A percentile compares a stretch with the other conserved stretches of the same genome.
Evolutionary conservation across 2,113 vertebrate genomes (phyloP).

Genomic region (Odobenus rosmarus): DNA sequence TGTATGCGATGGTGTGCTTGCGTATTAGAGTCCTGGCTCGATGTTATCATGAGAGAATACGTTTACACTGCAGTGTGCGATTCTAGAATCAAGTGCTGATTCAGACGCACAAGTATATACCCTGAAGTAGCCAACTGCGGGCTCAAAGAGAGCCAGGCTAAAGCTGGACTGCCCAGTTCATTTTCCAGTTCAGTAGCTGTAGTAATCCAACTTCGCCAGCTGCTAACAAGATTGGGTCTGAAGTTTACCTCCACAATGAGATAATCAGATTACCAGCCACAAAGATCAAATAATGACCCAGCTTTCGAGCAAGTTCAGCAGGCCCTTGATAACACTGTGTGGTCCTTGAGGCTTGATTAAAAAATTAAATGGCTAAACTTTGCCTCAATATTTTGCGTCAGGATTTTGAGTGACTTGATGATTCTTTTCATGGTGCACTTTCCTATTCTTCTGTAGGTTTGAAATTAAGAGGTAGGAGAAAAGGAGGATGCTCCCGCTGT

Average conservation of each 20-base stretch:
- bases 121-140: constrained; percentile 92
- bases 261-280: constrained; percentile 99
- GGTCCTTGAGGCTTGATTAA: constrained; percentile 99
- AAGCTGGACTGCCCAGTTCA: constrained; percentile 99
- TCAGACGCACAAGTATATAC: constrained; percentile 92
- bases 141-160: constrained; percentile 99
- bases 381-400: constrained; percentile 89
- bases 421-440: constrained; percentile 85
- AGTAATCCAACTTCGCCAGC: constrained; percentile 99
- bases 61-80: constrained; percentile 84
- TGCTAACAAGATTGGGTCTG: constrained; percentile 99
- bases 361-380: constrained; percentile 92
- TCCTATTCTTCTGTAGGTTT: constrained; percentile 83
- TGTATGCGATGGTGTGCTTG: constrained; percentile 13
- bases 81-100: constrained; percentile 94
- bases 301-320: constrained; percentile 99
- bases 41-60: constrained; percentile 81
- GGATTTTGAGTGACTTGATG: constrained; percentile 89
- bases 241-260: constrained; percentile 99
- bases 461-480: constrained; percentile 87
- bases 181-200: constrained; percentile 99
- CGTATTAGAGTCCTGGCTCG: constrained; percentile 48
- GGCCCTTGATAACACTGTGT: constrained; percentile 99
- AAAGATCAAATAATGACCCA: constrained; percentile 99
- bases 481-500: constrained; percentile 84